These are phyloP conservation scores for Porites lobata DNA, from an alignment of 92 coral and sea anemone species.

Conservation along the genomic window DNA sequence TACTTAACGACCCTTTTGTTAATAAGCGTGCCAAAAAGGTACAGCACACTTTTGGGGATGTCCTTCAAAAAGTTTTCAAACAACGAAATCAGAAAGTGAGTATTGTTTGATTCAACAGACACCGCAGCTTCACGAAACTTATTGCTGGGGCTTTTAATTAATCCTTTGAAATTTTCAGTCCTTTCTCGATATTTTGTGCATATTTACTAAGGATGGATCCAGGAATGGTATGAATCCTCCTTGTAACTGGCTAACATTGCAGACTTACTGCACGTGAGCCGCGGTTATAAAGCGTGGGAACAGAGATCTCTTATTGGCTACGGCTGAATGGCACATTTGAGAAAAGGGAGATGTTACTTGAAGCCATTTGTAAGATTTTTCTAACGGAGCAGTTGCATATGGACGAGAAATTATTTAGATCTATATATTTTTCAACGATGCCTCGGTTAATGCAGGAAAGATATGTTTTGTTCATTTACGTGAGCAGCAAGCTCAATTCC, in stretches of 20 bases:
- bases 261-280: background rate
- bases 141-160: too few species aligned
- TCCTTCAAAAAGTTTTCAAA: too few species aligned
- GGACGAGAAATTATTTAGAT: conserved; percentile 8
- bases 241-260: background rate
- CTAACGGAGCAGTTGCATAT: conserved; percentile 9
- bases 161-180: background rate
- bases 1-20: too few species aligned
- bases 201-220: too few species aligned
- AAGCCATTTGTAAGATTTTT: background rate
- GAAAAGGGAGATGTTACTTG: conserved; percentile 3
- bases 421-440: background rate
- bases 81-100: too few species aligned
- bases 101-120: background rate
- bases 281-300: conserved; percentile 2
- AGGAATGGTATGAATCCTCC: too few species aligned
- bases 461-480: background rate
- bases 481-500: background rate
- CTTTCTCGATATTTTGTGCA: background rate
- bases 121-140: background rate
- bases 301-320: background rate
- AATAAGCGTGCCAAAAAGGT: too few species aligned
- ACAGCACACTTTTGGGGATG: too few species aligned
- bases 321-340: conserved; percentile 20
- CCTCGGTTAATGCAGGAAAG: background rate